These are phyloP conservation scores for Phylloscopus trochiloides DNA, from an alignment of 2,113 vertebrate genomes.

Conservation along the genomic window DNA sequence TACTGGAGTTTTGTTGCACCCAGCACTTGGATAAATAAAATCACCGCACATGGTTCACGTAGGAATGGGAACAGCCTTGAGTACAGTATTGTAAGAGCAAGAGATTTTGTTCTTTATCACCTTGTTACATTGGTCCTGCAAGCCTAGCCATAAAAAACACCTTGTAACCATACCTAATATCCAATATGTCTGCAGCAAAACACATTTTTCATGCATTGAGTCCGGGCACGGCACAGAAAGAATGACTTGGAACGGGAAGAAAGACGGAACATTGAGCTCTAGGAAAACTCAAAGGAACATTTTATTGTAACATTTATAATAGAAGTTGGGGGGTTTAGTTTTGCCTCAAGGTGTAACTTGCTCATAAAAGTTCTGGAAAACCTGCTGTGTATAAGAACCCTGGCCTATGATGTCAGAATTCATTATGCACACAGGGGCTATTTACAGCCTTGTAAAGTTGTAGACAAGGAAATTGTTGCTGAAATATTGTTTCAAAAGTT, in stretches of 20 bases:
- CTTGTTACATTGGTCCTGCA: background rate
- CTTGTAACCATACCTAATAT: conserved; percentile 28
- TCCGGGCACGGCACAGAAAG: background rate
- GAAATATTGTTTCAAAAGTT: conserved; percentile 65
- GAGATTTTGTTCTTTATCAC: conserved; percentile 27
- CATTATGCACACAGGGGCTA: conserved; percentile 69
- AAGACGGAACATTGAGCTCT: conserved; percentile 33
- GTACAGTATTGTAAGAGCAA: background rate
- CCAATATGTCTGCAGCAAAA: conserved; percentile 10
- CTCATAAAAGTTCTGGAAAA: conserved; percentile 68
- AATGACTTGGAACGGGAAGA: conserved; percentile 67
- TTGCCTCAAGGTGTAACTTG: conserved; percentile 63
- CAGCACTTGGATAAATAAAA: background rate
- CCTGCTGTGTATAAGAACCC: conserved; percentile 57
- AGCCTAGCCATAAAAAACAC: background rate
- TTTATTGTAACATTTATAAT: conserved; percentile 67
- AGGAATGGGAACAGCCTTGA: background rate
- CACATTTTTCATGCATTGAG: background rate
- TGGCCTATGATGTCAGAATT: conserved; percentile 76
- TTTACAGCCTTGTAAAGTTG: conserved; percentile 73
- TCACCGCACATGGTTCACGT: background rate
- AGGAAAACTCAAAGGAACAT: conserved; percentile 58
- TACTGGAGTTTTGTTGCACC: background rate
- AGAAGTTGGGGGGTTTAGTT: conserved; percentile 59
- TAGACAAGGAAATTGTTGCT: conserved; percentile 77